Evolutionary conservation across 2,888 invertebrate species (phyloP).

Genomic region (Ligdia adustata): DNA sequence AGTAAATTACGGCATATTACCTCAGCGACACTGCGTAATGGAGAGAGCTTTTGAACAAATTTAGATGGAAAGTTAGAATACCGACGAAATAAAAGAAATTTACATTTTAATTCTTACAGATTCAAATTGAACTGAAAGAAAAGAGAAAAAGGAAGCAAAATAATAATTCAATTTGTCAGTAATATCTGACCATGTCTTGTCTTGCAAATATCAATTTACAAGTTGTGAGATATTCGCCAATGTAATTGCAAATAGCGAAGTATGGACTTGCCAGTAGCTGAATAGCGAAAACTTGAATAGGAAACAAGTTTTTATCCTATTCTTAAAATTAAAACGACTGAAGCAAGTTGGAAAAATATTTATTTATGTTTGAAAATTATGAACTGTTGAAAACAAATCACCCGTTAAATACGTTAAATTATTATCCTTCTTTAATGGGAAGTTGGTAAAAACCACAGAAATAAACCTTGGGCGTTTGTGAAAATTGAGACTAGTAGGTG

Average conservation of each 20-base stretch:
- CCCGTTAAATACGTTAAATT: too few species aligned
- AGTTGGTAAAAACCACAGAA: too few species aligned
- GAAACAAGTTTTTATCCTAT: constrained; percentile 14
- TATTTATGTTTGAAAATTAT: too few species aligned
- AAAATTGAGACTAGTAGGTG: too few species aligned
- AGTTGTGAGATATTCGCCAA: too few species aligned
- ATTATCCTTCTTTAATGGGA: too few species aligned
- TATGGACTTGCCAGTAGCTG: constrained; percentile 29
- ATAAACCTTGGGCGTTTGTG: too few species aligned
- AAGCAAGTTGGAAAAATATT: too few species aligned
- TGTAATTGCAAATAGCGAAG: constrained; percentile 29
- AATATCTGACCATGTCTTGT: constrained; percentile 11
- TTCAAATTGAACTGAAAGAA: constrained; percentile 29
- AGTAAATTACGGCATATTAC: constrained; percentile 47
- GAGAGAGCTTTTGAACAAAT: constrained; percentile 42
- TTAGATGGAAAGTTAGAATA: constrained; percentile 35
- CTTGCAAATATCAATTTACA: too few species aligned
- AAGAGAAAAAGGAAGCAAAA: neutral
- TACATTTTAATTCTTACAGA: constrained; percentile 23
- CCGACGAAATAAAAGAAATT: constrained; percentile 15
- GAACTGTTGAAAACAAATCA: too few species aligned
- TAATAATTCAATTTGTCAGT: too few species aligned
- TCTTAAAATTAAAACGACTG: too few species aligned
- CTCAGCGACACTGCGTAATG: constrained; percentile 42
- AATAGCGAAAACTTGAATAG: constrained; percentile 21